These are phyloP conservation scores for Lasioglossum figueresi DNA, from an alignment of 2,888 invertebrate genomes.

Conservation along the genomic window DNA sequence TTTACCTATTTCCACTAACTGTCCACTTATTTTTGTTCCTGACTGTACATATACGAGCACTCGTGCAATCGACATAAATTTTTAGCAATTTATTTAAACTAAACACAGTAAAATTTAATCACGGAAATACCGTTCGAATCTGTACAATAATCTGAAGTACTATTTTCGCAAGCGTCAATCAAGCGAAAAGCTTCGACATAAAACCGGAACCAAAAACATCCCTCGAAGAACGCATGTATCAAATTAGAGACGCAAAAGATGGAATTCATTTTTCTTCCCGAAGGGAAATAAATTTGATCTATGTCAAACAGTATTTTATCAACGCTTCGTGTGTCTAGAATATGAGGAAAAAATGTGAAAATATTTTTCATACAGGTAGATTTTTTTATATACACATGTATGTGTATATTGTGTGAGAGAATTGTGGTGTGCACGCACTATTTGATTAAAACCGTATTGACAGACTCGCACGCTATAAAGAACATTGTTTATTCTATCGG, in stretches of 20 bases:
- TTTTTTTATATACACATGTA: neutral
- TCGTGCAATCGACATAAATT: neutral
- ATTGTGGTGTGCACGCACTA: neutral
- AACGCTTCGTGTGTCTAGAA: neutral
- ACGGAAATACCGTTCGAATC: neutral
- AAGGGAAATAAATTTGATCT: neutral
- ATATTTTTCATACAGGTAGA: neutral
- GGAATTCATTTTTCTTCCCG: neutral
- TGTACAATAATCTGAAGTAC: neutral
- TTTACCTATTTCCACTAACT: no score
- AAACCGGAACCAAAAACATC: neutral
- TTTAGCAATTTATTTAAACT: neutral
- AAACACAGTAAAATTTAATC: neutral
- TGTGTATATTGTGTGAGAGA: neutral
- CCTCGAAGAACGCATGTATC: neutral
- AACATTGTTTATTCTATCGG: neutral
- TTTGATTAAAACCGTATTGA: conserved; percentile 11
- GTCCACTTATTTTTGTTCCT: no score
- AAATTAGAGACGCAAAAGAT: neutral
- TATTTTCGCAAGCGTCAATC: neutral
- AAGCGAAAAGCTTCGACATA: neutral
- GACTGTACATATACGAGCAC: neutral
- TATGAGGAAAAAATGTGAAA: neutral
- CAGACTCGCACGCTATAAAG: neutral
- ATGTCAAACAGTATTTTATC: neutral